phyloP scores from a whole-genome alignment of 2,113 vertebrate species.

The Castor canadensis region DNA sequence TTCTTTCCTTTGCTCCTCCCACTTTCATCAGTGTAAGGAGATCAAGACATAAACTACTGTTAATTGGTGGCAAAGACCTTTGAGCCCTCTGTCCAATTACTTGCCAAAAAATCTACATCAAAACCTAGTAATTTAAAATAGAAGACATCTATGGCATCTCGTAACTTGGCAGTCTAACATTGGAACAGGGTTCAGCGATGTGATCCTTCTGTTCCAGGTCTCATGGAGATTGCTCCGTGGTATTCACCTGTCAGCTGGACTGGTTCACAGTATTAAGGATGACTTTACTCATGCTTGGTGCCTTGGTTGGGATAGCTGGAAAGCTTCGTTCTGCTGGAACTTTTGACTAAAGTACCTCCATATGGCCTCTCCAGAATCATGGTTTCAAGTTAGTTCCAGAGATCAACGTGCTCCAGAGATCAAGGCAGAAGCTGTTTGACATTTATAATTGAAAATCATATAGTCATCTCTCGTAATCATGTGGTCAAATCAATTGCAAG shows the following conservation, averaged over 20 bases:
- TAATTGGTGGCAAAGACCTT: neutral
- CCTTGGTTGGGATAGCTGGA: neutral
- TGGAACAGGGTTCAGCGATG: neutral
- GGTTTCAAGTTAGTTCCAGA: neutral
- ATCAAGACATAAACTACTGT: neutral
- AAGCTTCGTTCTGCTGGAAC: neutral
- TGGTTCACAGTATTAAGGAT: neutral
- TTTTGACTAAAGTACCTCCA: neutral
- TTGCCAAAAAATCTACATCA: neutral
- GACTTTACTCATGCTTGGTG: neutral
- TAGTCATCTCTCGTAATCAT: neutral
- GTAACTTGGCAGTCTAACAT: neutral
- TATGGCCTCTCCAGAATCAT: neutral
- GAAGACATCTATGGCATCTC: neutral
- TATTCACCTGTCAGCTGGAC: neutral
- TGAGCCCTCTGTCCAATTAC: neutral
- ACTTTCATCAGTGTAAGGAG: neutral
- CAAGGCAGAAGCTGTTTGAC: neutral
- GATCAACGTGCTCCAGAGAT: neutral
- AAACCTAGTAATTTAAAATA: neutral
- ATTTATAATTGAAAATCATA: neutral
- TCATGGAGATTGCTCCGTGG: neutral
- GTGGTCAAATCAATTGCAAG: neutral
- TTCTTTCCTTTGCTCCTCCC: neutral
- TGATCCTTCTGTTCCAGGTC: neutral